These are phyloP conservation scores for Urocynchramus pylzowi DNA, from an alignment of 2,113 vertebrate species.

Conservation along the genomic window DNA sequence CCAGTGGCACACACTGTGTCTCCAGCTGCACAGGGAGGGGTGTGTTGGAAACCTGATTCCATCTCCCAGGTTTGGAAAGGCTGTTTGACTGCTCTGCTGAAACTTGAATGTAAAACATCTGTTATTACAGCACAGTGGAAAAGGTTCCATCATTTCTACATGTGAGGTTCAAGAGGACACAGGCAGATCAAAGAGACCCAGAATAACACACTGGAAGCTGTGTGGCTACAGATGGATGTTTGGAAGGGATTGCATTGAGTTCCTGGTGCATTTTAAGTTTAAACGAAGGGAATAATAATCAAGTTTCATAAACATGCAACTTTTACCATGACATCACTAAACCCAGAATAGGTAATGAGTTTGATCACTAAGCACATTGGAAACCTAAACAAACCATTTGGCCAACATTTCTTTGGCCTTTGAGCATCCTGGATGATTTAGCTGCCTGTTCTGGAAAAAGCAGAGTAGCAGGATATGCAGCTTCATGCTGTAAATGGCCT, in stretches of 20 bases:
- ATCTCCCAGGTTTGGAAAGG: not conserved
- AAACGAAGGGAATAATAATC: not conserved
- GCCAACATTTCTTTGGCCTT: not conserved
- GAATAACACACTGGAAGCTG: not conserved
- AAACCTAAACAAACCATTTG: conserved; percentile 24
- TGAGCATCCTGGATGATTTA: not conserved
- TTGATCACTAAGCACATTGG: not conserved
- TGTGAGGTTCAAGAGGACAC: not conserved
- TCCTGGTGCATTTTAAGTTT: not conserved
- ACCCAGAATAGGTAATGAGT: not conserved
- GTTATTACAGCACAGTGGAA: not conserved
- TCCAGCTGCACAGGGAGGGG: not conserved
- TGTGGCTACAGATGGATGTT: not conserved
- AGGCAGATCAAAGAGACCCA: not conserved
- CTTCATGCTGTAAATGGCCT: not conserved
- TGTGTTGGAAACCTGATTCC: not conserved
- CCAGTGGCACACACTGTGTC: not conserved
- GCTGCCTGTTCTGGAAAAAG: not conserved
- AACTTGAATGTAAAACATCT: conserved; percentile 11
- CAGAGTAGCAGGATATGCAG: not conserved
- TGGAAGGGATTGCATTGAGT: not conserved
- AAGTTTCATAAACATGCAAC: not conserved
- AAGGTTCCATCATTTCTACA: not conserved
- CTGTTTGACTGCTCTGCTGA: not conserved
- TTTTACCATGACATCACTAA: not conserved